phyloP scores from a whole-genome alignment of 2,797 vertebrate species.

The Vipera ursinii region DNA sequence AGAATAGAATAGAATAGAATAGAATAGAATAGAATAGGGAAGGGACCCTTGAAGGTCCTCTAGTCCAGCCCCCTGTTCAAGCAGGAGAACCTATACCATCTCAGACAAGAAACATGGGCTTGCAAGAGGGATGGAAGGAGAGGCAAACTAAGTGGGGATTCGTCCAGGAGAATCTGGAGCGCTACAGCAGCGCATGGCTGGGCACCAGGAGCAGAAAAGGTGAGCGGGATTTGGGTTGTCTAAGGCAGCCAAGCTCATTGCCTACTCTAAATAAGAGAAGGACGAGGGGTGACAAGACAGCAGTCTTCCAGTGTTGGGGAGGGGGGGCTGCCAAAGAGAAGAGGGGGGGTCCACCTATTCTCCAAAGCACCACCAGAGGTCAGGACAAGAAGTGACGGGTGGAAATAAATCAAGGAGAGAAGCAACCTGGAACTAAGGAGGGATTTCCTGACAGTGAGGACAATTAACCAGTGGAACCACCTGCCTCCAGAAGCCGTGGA shows the following conservation, averaged over 20 bases:
- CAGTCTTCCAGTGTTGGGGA: too few species aligned
- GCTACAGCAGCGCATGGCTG: accelerated
- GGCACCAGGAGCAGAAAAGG: background rate
- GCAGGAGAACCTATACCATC: too few species aligned
- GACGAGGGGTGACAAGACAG: too few species aligned
- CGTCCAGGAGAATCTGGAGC: background rate
- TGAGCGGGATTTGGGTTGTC: background rate
- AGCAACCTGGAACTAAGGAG: background rate
- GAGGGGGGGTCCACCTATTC: too few species aligned
- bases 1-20: too few species aligned
- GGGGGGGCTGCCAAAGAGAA: too few species aligned
- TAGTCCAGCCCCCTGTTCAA: too few species aligned
- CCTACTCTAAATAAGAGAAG: too few species aligned
- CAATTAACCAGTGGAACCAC: background rate
- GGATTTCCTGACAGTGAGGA: background rate
- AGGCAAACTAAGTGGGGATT: background rate
- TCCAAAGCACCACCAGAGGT: too few species aligned
- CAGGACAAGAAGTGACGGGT: accelerated
- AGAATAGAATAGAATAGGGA: too few species aligned
- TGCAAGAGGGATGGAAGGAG: background rate
- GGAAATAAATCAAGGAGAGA: background rate
- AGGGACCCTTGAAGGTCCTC: too few species aligned
- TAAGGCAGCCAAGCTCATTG: background rate
- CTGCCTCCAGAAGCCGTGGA: too few species aligned
- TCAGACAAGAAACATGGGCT: background rate